These are phyloP conservation scores for Ferdinandea cuprea DNA, from an alignment of 2,888 invertebrate species.

Conservation along the genomic window DNA sequence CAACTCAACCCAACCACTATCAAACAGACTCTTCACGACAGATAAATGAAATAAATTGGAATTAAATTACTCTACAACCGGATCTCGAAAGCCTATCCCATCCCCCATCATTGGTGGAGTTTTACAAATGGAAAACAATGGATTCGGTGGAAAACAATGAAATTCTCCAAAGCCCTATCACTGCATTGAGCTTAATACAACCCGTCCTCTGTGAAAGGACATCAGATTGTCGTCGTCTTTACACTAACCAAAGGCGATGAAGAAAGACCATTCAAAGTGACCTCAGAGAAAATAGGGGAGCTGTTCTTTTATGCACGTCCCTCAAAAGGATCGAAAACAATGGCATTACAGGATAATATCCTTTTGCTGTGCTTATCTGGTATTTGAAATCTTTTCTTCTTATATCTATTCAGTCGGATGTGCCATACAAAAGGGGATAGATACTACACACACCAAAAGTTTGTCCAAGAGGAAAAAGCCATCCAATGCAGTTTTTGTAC, in stretches of 20 bases:
- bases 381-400: conserved; percentile 36
- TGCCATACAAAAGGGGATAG: conserved; percentile 26
- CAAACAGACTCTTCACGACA: conserved; percentile 12
- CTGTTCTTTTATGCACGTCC: conserved; percentile 38
- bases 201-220: conserved; percentile 15
- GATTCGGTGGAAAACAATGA: conserved; percentile 8
- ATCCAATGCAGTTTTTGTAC: conserved; percentile 49
- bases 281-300: conserved; percentile 27
- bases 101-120: not conserved
- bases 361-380: conserved; percentile 49
- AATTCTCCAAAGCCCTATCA: conserved; percentile 2
- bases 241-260: conserved; percentile 35
- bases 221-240: conserved; percentile 52
- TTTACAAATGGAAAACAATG: conserved; percentile 24
- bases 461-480: conserved; percentile 6
- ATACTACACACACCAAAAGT: conserved; percentile 24
- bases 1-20: not conserved
- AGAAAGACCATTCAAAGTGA: conserved; percentile 55
- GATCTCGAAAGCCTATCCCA: conserved; percentile 31
- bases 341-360: conserved; percentile 57
- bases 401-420: conserved; percentile 20
- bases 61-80: conserved; percentile 57
- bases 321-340: conserved; percentile 66
- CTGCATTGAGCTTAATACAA: conserved; percentile 7
- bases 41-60: conserved; percentile 58